Base-by-base conservation (phyloP, 2,797 vertebrate genomes). In the Pangasius krempfi region DNA sequence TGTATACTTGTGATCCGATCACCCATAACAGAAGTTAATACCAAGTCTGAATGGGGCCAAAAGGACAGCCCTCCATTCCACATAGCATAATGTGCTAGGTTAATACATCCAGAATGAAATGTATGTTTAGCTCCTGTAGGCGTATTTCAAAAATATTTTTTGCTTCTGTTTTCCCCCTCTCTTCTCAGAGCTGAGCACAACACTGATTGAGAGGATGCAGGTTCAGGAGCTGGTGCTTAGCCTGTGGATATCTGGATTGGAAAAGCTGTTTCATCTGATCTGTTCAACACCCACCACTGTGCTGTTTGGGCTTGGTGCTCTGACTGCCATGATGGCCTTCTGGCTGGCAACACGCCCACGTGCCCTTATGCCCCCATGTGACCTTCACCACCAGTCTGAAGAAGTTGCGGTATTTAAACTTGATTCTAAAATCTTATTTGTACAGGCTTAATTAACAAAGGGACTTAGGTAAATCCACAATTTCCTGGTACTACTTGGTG, bases 171-270 rank as follows among this genome's bases (percentile, higher is more conserved):
- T 75, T 83, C 40, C 60, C 50, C 50, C 30, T 82, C 88, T 70
- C 10, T 27, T n/a, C 1, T 78, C 33, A 99, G 98, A 99, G 95
- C 94, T 98, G 79, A 96, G 96, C 88, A 94, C 97, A 90, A 97
- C 97, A 0, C 94, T 99, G 89, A 96, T 96, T 96, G 98, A 99
- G 96, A 99, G 97, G 96, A 99, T 99, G 98, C 98, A 98, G 95
- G 96, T 96, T 88, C 97, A 97, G 94, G 98, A 99, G 91, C 96
- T 98, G 92, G 95, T 98, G 94, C 96, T 95, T 80, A 96, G 97
- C 92, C 95, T 98, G 94, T 95, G 96, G 91, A 95, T 98, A 86
- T 97, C 97, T 0, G 98, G 99, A 92, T 94, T 98, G 84, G 97
- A 97, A 0, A 97, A 99, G 85, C 94, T 99, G 50, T 96, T 97